Evolutionary conservation across 1,140 invertebrate species (phyloP).

Genomic region (Calosoma granatense): DNA sequence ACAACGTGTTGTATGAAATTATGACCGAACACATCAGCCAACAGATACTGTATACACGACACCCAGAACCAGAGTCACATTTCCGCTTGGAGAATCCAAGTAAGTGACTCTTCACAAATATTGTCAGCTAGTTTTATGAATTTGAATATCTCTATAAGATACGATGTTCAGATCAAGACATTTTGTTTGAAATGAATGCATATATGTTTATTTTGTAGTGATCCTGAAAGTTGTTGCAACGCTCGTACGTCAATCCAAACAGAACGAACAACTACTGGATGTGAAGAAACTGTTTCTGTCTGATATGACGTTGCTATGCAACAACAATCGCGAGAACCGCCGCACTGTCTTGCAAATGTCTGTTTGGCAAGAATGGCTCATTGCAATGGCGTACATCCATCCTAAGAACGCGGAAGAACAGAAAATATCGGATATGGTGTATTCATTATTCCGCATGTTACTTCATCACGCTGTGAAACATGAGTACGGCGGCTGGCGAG

Average conservation of each 20-base stretch:
- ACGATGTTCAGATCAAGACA: not conserved
- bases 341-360: slow-evolving; percentile 98
- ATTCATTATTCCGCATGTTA: slow-evolving; percentile 92
- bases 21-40: slow-evolving; percentile 94
- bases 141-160: slow-evolving; percentile 14
- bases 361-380: slow-evolving; percentile 99
- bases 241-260: slow-evolving; percentile 90
- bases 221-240: slow-evolving; percentile 98
- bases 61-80: slow-evolving; percentile 88
- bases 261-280: slow-evolving; percentile 79
- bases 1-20: slow-evolving; percentile 99
- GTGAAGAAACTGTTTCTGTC: slow-evolving; percentile 95
- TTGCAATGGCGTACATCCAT: slow-evolving; percentile 96
- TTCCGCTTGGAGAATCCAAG: slow-evolving; percentile 96
- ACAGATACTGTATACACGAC: slow-evolving; percentile 83
- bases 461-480: slow-evolving; percentile 98
- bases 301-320: slow-evolving; percentile 94
- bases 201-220: slow-evolving; percentile 51
- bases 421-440: slow-evolving; percentile 97
- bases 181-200: slow-evolving; percentile 10
- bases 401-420: slow-evolving; percentile 91
- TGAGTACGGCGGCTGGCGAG: slow-evolving; percentile 99
- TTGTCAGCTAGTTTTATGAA: slow-evolving; percentile 12
- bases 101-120: slow-evolving; percentile 54
- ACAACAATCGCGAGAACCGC: slow-evolving; percentile 94